Conservation (phyloP, 2,888 invertebrate genomes). For the Callyntrura sp. region DNA sequence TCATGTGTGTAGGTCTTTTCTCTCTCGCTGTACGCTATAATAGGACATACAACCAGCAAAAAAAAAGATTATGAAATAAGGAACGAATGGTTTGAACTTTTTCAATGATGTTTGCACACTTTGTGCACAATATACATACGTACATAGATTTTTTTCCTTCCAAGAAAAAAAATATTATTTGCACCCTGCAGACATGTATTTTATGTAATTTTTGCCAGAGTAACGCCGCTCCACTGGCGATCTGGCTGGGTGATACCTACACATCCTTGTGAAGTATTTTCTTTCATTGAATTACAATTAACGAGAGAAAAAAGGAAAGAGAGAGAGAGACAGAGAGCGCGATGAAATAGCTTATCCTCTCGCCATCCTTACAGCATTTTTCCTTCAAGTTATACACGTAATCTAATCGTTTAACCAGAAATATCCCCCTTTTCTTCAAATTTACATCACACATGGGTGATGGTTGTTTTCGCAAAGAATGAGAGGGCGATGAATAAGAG, state of each 20-base stretch:
- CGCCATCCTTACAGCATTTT: slow-evolving; percentile 13
- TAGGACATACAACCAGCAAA: neutral
- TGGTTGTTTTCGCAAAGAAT: slow-evolving; percentile 1
- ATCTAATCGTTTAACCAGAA: slow-evolving; percentile 14
- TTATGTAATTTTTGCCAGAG: slow-evolving; percentile 6
- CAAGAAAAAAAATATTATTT: slow-evolving; percentile 8
- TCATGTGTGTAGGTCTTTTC: neutral
- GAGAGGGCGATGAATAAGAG: neutral
- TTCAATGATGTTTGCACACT: neutral
- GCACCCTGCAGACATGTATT: slow-evolving; percentile 24
- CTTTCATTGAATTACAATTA: slow-evolving; percentile 70
- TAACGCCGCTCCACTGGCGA: neutral
- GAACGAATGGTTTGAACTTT: neutral
- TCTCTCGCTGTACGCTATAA: neutral
- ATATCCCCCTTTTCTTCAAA: slow-evolving; percentile 27
- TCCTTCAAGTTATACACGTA: neutral
- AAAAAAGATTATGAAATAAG: neutral
- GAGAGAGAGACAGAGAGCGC: neutral
- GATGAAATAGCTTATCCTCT: slow-evolving; percentile 10
- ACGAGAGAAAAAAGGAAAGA: neutral
- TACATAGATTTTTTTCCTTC: neutral
- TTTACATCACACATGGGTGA: slow-evolving; percentile 32
- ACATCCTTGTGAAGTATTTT: slow-evolving; percentile 58
- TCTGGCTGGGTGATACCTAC: no score
- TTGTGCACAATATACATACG: neutral